Percentiles rank a stretch among this genome's conserved stretches.
These are phyloP conservation scores for Whitmania pigra DNA, from an alignment of 1,140 invertebrate species.

Conservation along the genomic window DNA sequence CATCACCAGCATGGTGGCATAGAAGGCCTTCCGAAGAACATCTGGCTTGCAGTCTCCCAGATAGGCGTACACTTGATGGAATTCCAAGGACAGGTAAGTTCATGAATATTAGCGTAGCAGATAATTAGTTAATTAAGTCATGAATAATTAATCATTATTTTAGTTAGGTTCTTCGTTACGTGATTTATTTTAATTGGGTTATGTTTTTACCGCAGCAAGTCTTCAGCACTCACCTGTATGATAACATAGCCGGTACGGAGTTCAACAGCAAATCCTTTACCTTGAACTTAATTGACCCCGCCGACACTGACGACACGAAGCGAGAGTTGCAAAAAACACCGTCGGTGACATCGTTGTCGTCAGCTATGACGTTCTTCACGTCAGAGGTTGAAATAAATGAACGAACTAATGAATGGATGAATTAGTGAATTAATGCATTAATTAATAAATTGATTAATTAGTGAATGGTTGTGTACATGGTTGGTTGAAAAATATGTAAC, in stretches of 20 bases:
- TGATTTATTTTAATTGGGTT: background rate
- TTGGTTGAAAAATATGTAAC: no score
- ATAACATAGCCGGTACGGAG: constrained; percentile 63
- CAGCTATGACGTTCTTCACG: no score
- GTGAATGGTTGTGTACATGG: no score
- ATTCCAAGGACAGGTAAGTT: constrained; percentile 58
- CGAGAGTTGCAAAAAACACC: no score
- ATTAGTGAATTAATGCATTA: no score
- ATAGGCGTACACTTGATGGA: constrained; percentile 79
- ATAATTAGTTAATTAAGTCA: constrained; percentile 6
- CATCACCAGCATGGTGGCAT: constrained; percentile 1
- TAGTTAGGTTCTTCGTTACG: background rate
- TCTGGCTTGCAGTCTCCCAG: constrained; percentile 85
- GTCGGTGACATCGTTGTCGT: no score
- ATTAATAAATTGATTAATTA: no score
- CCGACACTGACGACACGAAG: no score
- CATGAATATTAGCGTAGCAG: background rate
- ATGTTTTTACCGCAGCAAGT: constrained; percentile 47
- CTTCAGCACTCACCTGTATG: constrained; percentile 75
- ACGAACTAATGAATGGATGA: no score
- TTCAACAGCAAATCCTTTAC: no score
- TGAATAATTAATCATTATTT: constrained; percentile 20
- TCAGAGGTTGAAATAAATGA: no score
- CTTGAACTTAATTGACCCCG: no score
- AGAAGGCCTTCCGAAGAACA: constrained; percentile 62